Percentiles rank a stretch among this genome's conserved stretches.
These are phyloP conservation scores for Elmis aenea DNA, from an alignment of 2,888 invertebrate genomes.

Conservation along the genomic window DNA sequence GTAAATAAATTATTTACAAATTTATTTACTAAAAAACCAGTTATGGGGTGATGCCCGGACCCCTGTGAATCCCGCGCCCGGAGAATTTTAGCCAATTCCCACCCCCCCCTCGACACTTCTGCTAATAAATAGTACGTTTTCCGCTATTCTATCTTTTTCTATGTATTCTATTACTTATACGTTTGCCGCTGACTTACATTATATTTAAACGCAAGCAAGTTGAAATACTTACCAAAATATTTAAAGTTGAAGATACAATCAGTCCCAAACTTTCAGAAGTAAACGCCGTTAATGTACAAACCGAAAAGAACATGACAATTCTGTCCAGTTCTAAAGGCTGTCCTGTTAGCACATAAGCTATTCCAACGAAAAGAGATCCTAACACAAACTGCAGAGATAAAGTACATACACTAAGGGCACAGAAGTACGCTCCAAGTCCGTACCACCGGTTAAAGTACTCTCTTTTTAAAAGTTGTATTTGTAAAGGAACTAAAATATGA, in stretches of 20 bases:
- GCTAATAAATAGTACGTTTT: no score
- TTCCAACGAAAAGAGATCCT: conserved; percentile 60
- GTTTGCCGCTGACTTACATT: neutral
- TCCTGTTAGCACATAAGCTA: conserved; percentile 69
- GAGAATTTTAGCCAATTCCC: no score
- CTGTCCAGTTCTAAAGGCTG: conserved; percentile 70
- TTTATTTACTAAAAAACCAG: no score
- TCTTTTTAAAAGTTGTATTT: conserved; percentile 70
- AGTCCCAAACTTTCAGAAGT: conserved; percentile 77
- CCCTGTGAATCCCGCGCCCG: no score
- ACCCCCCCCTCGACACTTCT: no score
- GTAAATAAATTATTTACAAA: no score
- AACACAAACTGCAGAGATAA: conserved; percentile 68
- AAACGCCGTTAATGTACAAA: conserved; percentile 66
- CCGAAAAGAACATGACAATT: conserved; percentile 62
- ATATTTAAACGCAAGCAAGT: conserved; percentile 1
- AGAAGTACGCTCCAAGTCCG: conserved; percentile 71
- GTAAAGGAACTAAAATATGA: conserved; percentile 64
- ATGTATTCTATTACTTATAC: no score
- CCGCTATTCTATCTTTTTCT: no score
- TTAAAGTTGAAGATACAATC: conserved; percentile 68
- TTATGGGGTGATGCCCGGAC: no score
- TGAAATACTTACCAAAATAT: conserved; percentile 64
- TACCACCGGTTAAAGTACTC: conserved; percentile 88
- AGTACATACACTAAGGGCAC: conserved; percentile 66